phyloP scores from a whole-genome alignment of 2,888 invertebrate genomes.

The Tenthredo notha region DNA sequence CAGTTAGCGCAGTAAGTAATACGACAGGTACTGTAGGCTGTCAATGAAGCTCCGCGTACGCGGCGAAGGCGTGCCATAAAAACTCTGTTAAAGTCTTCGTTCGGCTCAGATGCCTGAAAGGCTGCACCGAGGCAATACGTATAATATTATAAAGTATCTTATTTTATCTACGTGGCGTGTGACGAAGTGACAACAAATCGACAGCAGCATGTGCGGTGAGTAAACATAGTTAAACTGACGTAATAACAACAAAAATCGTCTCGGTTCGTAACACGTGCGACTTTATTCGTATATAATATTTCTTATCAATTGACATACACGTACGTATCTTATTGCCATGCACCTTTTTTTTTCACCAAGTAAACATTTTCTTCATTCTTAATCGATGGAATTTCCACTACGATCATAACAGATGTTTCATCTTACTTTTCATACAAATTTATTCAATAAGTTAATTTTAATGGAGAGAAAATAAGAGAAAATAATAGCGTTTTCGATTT shows the following conservation, averaged over 20 bases:
- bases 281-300: background rate
- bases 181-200: background rate
- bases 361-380: background rate
- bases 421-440: background rate
- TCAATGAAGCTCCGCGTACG: conserved; percentile 54
- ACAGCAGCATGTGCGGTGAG: conserved; percentile 60
- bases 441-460: background rate
- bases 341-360: background rate
- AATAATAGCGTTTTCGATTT: too few species aligned
- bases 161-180: conserved; percentile 37
- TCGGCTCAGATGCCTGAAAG: conserved; percentile 61
- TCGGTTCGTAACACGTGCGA: background rate
- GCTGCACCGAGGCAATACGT: conserved; percentile 57
- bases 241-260: conserved; percentile 22
- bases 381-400: background rate
- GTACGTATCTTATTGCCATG: background rate
- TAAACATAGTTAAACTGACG: conserved; percentile 49
- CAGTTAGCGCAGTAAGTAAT: conserved; percentile 16
- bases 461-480: background rate
- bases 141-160: background rate
- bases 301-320: background rate
- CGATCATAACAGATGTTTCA: background rate
- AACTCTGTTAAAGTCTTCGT: conserved; percentile 57
- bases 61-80: conserved; percentile 61
- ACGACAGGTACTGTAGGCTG: conserved; percentile 57